Evolutionary conservation across 2,113 vertebrate species (phyloP).

Genomic region (Nibea coibor): DNA sequence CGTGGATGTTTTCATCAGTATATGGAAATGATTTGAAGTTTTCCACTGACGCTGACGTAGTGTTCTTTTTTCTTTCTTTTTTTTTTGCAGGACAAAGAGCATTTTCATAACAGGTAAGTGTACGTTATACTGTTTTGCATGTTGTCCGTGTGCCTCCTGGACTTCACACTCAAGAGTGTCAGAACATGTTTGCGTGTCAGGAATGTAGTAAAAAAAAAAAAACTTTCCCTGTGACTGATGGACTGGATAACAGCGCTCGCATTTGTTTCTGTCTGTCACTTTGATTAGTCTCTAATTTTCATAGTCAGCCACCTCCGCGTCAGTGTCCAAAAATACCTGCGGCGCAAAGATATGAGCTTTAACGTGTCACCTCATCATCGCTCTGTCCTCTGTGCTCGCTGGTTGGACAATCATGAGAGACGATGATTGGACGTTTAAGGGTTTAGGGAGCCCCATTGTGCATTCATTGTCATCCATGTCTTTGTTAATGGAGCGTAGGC

Average conservation of each 20-base stretch:
- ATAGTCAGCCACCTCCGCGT: conserved; percentile 15
- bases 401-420: not conserved
- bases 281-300: conserved; percentile 12
- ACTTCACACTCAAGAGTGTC: conserved; percentile 10
- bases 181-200: conserved; percentile 68
- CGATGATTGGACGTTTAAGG: conserved; percentile 53
- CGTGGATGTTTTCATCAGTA: not conserved
- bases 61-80: conserved; percentile 49
- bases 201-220: conserved; percentile 3
- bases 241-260: not conserved
- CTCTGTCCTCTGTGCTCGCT: not conserved
- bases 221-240: conserved; percentile 18
- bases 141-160: conserved; percentile 16
- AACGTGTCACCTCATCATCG: not conserved
- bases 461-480: conserved; percentile 74
- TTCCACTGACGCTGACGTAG: not conserved
- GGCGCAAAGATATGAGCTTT: conserved; percentile 17
- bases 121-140: conserved; percentile 62
- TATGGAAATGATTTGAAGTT: not conserved
- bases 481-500: conserved; percentile 78
- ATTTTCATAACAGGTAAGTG: conserved; percentile 75
- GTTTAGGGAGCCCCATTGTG: conserved; percentile 73
- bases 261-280: not conserved
- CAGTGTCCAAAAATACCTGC: not conserved
- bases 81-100: conserved; percentile 76